These are phyloP conservation scores for Drosophila lacicola DNA, from an alignment of 2,888 invertebrate species.

Conservation along the genomic window DNA sequence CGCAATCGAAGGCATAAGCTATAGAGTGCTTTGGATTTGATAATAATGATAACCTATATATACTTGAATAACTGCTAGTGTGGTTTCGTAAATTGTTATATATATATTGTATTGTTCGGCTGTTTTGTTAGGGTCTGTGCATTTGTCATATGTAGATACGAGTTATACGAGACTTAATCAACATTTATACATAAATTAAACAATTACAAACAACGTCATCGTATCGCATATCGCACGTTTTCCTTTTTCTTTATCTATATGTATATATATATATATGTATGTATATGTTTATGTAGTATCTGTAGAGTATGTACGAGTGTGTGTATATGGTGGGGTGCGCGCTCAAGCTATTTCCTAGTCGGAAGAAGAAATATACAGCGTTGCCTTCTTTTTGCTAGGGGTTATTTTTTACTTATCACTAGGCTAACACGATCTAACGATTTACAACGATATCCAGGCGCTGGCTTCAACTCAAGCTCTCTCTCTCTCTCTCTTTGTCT, in stretches of 20 bases:
- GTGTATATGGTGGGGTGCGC: conserved; percentile 70
- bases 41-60: conserved; percentile 18
- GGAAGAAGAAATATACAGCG: conserved; percentile 53
- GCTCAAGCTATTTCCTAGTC: conserved; percentile 60
- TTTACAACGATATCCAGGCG: conserved; percentile 37
- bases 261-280: conserved; percentile 24
- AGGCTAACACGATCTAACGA: conserved; percentile 60
- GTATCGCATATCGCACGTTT: conserved; percentile 33
- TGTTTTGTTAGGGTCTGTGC: conserved; percentile 20
- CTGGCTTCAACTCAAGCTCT: conserved; percentile 5
- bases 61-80: conserved; percentile 20
- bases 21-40: conserved; percentile 28
- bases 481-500: conserved; percentile 17
- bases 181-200: conserved; percentile 73
- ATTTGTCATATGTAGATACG: conserved; percentile 39
- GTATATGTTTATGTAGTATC: conserved; percentile 23
- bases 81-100: conserved; percentile 20
- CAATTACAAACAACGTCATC: conserved; percentile 74
- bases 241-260: conserved; percentile 21
- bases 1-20: conserved; percentile 40
- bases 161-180: conserved; percentile 59
- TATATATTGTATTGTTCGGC: conserved; percentile 28
- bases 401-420: conserved; percentile 47
- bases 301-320: conserved; percentile 27
- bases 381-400: conserved; percentile 10